Conservation (phyloP, 1,140 invertebrate genomes). For the Phymorhynchus buccinoides region DNA sequence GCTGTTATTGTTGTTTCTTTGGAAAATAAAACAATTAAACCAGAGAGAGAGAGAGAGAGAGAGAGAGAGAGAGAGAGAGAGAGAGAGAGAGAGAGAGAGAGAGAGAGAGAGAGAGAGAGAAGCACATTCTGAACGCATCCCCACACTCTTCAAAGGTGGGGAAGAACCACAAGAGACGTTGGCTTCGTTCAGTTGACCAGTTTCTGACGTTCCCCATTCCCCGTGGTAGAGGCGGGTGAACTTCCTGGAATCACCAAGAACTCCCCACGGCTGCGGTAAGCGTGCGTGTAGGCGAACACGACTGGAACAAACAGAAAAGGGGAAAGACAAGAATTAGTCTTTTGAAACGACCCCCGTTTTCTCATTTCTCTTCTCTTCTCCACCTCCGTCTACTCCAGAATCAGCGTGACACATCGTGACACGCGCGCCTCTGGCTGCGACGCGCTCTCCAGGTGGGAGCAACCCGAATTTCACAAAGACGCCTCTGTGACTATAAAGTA, state of each 20-base stretch:
- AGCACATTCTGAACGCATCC: too few species aligned
- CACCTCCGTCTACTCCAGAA: too few species aligned
- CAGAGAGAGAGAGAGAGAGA: neutral
- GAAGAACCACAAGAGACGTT: neutral
- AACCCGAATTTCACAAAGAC: too few species aligned
- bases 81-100: neutral
- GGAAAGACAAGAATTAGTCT: too few species aligned
- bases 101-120: neutral
- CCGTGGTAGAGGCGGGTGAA: neutral
- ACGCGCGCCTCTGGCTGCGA: too few species aligned
- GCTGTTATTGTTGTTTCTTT: neutral
- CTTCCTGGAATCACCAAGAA: neutral
- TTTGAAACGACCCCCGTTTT: too few species aligned
- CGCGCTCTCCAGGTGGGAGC: too few species aligned
- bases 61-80: neutral
- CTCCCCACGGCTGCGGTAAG: neutral
- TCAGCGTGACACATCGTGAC: too few species aligned
- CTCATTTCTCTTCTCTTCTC: too few species aligned
- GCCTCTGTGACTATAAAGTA: too few species aligned
- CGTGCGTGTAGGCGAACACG: neutral
- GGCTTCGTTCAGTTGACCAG: too few species aligned
- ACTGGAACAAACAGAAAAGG: neutral
- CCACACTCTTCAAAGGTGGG: too few species aligned
- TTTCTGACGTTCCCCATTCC: neutral
- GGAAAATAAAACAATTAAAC: neutral